These are phyloP conservation scores for Paguma larvata DNA, from an alignment of 2,797 vertebrate species.

Conservation along the genomic window DNA sequence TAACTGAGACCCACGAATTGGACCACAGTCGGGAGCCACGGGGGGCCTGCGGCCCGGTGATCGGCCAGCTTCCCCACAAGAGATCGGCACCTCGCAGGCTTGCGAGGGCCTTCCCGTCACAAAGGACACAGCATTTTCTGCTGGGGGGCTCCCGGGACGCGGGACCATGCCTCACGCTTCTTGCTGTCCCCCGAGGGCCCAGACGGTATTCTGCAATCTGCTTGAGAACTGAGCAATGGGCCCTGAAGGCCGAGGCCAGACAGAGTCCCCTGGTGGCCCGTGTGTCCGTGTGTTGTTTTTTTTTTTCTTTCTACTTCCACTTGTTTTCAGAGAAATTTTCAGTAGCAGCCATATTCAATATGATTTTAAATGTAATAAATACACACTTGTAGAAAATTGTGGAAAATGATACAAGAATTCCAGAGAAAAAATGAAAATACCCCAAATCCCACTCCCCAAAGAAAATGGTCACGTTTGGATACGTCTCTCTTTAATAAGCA, in stretches of 20 bases:
- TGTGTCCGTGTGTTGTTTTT: background rate
- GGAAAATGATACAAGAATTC: background rate
- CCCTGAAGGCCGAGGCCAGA: background rate
- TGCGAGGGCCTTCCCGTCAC: background rate
- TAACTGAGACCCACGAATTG: background rate
- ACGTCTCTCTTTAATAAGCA: background rate
- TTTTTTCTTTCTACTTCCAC: no score
- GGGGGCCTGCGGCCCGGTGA: fast-evolving
- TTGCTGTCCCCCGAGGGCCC: background rate
- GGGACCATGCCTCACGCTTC: background rate
- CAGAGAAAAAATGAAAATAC: background rate
- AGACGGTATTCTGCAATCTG: no score
- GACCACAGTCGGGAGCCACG: no score
- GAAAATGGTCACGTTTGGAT: background rate
- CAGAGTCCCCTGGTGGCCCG: no score
- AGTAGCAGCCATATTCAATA: background rate
- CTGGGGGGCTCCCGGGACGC: background rate
- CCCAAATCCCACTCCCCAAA: background rate
- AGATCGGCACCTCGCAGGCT: background rate
- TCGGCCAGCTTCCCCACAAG: fast-evolving
- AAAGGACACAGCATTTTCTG: background rate
- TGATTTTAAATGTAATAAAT: background rate
- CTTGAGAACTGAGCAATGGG: background rate
- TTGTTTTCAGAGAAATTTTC: background rate
- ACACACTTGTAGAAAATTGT: background rate